Percentiles rank a stretch among this genome's conserved stretches.
These are phyloP conservation scores for Invenusta paracnida DNA, from an alignment of 2,888 invertebrate genomes.

Conservation along the genomic window DNA sequence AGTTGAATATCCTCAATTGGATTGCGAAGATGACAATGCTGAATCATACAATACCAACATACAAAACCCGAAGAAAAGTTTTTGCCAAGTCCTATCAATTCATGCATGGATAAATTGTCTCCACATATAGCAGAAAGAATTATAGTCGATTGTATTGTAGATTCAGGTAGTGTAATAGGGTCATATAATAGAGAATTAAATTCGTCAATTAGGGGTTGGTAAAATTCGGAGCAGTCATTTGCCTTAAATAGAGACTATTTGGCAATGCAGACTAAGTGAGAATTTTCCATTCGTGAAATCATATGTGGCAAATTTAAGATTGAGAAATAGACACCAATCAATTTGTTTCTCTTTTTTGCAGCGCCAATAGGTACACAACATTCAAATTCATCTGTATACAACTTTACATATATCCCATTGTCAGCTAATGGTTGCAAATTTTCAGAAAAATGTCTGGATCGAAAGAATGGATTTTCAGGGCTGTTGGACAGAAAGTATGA, in stretches of 20 bases:
- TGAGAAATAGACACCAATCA: neutral
- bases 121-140: slow-evolving; percentile 5
- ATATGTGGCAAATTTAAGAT: neutral
- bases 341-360: neutral
- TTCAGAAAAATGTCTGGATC: neutral
- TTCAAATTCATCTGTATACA: slow-evolving; percentile 13
- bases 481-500: neutral
- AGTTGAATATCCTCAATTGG: neutral
- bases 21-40: neutral
- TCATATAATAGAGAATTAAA: neutral
- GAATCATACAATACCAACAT: slow-evolving; percentile 10
- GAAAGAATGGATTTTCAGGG: neutral
- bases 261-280: neutral
- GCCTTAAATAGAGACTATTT: slow-evolving; percentile 1
- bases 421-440: neutral
- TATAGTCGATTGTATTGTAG: neutral
- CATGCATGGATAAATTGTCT: slow-evolving; percentile 14
- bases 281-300: neutral
- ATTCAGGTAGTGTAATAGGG: neutral
- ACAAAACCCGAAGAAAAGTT: neutral
- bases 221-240: neutral
- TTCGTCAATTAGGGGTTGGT: neutral
- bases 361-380: neutral
- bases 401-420: neutral
- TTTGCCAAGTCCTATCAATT: slow-evolving; percentile 6